Evolutionary conservation across 2,888 invertebrate genomes (phyloP).

Genomic region (Platycnemis pennipes): DNA sequence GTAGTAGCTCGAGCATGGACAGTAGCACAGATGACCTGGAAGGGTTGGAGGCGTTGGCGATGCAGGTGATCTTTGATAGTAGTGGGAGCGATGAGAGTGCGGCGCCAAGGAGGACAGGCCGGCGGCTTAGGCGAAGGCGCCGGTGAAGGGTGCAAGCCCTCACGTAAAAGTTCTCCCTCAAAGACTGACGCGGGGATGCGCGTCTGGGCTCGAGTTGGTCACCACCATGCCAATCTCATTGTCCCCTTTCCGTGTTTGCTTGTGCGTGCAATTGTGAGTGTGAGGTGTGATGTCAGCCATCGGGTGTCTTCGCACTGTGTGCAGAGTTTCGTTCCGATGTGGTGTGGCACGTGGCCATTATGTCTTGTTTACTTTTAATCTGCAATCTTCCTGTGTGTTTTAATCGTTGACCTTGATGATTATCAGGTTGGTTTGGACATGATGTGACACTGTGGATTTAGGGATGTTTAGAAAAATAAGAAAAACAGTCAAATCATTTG

Average conservation of each 20-base stretch:
- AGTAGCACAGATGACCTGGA: slow-evolving; percentile 36
- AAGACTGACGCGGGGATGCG: background rate
- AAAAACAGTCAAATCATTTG: background rate
- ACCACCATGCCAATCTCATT: background rate
- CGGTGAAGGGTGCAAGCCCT: background rate
- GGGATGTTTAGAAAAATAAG: background rate
- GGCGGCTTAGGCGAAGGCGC: background rate
- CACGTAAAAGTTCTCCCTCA: background rate
- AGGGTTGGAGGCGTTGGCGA: slow-evolving; percentile 35
- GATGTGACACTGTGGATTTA: background rate
- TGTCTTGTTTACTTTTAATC: slow-evolving; percentile 4
- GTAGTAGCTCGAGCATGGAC: slow-evolving; percentile 29
- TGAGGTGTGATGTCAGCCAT: background rate
- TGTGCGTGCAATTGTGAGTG: background rate
- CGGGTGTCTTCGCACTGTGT: background rate
- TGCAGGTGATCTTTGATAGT: slow-evolving; percentile 46
- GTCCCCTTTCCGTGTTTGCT: background rate
- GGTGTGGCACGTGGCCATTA: background rate
- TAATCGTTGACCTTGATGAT: background rate
- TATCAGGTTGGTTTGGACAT: background rate
- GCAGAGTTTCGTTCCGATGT: background rate
- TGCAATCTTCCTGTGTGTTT: slow-evolving; percentile 18
- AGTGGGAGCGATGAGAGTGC: slow-evolving; percentile 41
- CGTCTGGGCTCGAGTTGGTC: background rate
- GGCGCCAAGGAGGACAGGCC: background rate